Conservation (phyloP, 2,888 invertebrate genomes). For the Pammene aurita region DNA sequence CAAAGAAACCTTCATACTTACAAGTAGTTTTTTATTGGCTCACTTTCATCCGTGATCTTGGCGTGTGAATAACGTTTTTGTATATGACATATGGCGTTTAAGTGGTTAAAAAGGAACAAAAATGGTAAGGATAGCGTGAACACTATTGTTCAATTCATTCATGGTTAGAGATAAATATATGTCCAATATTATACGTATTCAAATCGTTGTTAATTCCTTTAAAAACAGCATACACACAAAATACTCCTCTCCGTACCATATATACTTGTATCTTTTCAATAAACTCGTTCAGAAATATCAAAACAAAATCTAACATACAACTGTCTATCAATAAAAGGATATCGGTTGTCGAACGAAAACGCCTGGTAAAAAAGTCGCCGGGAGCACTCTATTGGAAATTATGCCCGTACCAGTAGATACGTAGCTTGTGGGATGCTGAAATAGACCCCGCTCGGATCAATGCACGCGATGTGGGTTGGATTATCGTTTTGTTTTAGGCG, state of each 20-base stretch:
- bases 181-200: too few species aligned
- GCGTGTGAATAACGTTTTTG: too few species aligned
- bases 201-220: too few species aligned
- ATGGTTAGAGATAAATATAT: too few species aligned
- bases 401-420: constrained; percentile 21
- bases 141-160: too few species aligned
- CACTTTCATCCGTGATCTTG: too few species aligned
- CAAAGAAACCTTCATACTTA: too few species aligned
- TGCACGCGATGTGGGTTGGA: constrained; percentile 16
- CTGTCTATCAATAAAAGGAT: constrained; percentile 23
- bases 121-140: too few species aligned
- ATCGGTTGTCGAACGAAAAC: constrained; percentile 11
- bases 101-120: too few species aligned
- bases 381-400: constrained; percentile 40
- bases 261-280: neutral
- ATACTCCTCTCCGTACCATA: neutral
- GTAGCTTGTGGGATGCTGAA: constrained; percentile 10
- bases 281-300: neutral
- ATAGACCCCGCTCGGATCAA: neutral
- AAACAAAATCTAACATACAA: constrained; percentile 24
- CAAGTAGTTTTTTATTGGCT: too few species aligned
- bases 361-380: constrained; percentile 20
- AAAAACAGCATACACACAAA: neutral
- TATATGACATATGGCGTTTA: too few species aligned
- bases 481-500: neutral